These are phyloP conservation scores for Chrysomela aeneicollis DNA, from an alignment of 2,888 invertebrate species.

Conservation along the genomic window DNA sequence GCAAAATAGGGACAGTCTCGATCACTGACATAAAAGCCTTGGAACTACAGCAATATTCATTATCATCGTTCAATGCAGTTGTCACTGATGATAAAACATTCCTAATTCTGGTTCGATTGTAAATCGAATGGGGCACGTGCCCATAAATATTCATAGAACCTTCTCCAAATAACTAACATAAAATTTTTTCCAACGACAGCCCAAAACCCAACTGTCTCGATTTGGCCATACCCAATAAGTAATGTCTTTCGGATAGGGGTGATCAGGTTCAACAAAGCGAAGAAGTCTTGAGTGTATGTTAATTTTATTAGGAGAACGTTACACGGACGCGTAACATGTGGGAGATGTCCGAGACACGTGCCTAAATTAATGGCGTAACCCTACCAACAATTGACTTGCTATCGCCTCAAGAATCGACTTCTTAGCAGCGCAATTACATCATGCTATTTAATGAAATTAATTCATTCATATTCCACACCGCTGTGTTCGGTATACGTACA, in stretches of 20 bases:
- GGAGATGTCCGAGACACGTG: slow-evolving; percentile 25
- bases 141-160: neutral
- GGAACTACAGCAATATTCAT: no score
- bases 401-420: no score
- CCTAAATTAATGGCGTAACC: neutral
- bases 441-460: no score
- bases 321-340: slow-evolving; percentile 13
- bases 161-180: no score
- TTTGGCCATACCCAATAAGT: neutral
- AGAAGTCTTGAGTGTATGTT: slow-evolving; percentile 18
- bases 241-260: slow-evolving; percentile 1
- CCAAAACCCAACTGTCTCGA: neutral
- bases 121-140: neutral
- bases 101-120: no score
- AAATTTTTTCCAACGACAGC: no score
- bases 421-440: no score
- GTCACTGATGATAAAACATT: no score
- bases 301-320: slow-evolving; percentile 22
- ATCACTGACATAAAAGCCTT: no score
- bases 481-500: neutral
- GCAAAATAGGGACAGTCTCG: no score
- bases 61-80: no score
- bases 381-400: neutral
- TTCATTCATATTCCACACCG: neutral
- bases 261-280: neutral